phyloP scores from a whole-genome alignment of 1,140 invertebrate species.

The Probaryconus sp. region DNA sequence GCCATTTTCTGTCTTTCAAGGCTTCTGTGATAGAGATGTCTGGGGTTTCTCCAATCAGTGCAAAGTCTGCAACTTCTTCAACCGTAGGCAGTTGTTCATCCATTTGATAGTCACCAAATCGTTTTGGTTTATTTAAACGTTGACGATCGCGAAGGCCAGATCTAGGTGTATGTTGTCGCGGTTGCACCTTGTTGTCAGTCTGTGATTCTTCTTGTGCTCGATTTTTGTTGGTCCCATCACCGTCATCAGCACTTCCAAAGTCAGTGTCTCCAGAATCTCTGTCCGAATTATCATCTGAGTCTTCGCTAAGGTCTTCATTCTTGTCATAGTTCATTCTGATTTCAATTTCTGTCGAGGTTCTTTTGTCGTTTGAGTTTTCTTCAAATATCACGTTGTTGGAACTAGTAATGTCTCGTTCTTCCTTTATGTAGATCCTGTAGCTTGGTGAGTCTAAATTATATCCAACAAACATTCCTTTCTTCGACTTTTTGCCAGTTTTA shows the following conservation, averaged over 20 bases:
- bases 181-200: too few relatives aligned
- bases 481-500: constrained; percentile 51
- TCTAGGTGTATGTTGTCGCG: too few relatives aligned
- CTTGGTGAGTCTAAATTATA: constrained; percentile 49
- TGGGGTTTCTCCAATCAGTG: neutral
- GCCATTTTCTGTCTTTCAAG: too few relatives aligned
- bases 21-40: neutral
- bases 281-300: neutral
- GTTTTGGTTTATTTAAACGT: neutral
- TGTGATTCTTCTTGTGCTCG: neutral
- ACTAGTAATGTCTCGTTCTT: constrained; percentile 11
- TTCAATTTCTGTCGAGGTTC: neutral
- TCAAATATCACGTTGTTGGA: constrained; percentile 40
- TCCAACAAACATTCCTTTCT: constrained; percentile 59
- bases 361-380: neutral
- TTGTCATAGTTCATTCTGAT: neutral
- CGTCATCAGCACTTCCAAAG: neutral
- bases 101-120: neutral
- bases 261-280: neutral
- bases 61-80: neutral
- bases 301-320: too few relatives aligned
- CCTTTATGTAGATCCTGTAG: constrained; percentile 23
- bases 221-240: neutral
- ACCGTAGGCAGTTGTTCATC: too few relatives aligned
- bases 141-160: neutral